Evolutionary conservation across 2,113 vertebrate species (phyloP).

Genomic region (Phainopepla nitens): DNA sequence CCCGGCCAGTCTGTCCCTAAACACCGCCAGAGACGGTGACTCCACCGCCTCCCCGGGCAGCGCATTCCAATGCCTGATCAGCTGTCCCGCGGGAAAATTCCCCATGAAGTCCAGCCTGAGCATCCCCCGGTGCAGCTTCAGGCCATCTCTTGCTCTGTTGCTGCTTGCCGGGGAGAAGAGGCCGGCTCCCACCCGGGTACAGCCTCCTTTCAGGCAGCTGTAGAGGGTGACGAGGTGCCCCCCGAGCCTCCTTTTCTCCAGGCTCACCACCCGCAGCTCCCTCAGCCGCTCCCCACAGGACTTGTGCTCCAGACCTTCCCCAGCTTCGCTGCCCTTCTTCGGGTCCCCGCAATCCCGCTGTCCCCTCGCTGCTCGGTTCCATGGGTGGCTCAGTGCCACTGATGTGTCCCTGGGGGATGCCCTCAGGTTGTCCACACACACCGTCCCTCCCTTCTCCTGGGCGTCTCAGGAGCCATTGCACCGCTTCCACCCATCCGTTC

Average conservation of each 20-base stretch:
- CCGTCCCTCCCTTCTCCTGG: rapidly evolving
- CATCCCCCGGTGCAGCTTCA: not conserved
- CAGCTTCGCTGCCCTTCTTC: not conserved
- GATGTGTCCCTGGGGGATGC: rapidly evolving
- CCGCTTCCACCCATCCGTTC: rapidly evolving
- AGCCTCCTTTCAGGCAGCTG: rapidly evolving
- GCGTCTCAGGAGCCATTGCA: rapidly evolving
- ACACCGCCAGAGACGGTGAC: too few species aligned
- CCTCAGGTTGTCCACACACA: rapidly evolving
- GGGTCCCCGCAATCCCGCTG: rapidly evolving
- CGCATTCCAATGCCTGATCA: not conserved
- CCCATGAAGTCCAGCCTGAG: not conserved
- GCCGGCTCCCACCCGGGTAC: rapidly evolving
- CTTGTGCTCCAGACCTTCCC: not conserved
- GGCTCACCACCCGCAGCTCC: rapidly evolving
- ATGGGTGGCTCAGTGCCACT: rapidly evolving
- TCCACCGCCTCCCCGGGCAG: not conserved
- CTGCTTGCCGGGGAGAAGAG: not conserved
- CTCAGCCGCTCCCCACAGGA: rapidly evolving
- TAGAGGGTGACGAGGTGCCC: rapidly evolving
- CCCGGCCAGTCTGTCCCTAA: not conserved
- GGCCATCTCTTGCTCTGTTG: too few species aligned
- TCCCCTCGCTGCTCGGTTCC: rapidly evolving
- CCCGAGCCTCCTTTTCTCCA: not conserved
- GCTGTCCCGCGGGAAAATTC: not conserved